Percentiles rank a stretch among this genome's conserved stretches.
These are phyloP conservation scores for Percopsis omiscomaycus DNA, from an alignment of 2,797 vertebrate species.

Conservation along the genomic window DNA sequence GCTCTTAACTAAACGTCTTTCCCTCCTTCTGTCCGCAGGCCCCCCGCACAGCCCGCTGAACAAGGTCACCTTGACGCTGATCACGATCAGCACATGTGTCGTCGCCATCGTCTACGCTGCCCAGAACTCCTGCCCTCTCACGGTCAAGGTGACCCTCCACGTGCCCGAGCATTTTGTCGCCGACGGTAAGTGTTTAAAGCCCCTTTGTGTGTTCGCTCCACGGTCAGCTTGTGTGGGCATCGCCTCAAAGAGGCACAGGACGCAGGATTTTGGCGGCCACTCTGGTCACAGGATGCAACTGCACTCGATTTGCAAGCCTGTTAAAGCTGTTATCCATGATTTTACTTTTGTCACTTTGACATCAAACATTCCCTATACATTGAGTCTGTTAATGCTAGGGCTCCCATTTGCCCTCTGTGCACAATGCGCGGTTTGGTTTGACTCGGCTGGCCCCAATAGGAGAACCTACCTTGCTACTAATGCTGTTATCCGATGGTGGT, in stretches of 20 bases:
- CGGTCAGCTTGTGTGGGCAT: not conserved
- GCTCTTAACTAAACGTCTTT: not conserved
- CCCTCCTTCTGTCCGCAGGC: slow-evolving; percentile 73
- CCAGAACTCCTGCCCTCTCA: slow-evolving; percentile 93
- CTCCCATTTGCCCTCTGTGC: no score
- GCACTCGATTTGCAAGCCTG: no score
- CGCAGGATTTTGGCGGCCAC: no score
- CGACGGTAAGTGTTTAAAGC: slow-evolving; percentile 84
- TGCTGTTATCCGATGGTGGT: not conserved
- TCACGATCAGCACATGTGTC: slow-evolving; percentile 93
- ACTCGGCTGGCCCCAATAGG: no score
- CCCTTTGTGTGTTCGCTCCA: slow-evolving; percentile 19
- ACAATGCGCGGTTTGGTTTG: no score
- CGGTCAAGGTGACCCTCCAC: slow-evolving; percentile 95
- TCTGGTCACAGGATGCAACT: no score
- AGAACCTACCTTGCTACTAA: not conserved
- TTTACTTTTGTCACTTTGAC: no score
- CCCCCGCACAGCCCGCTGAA: slow-evolving; percentile 91
- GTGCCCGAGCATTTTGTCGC: slow-evolving; percentile 98
- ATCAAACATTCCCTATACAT: no score
- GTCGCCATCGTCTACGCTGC: slow-evolving; percentile 93
- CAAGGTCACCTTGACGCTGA: slow-evolving; percentile 92
- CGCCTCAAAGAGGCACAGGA: no score
- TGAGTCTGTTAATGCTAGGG: no score
- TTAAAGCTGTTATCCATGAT: no score